Evolutionary conservation across 2,888 invertebrate species (phyloP).

Genomic region (Endomychus coccineus): DNA sequence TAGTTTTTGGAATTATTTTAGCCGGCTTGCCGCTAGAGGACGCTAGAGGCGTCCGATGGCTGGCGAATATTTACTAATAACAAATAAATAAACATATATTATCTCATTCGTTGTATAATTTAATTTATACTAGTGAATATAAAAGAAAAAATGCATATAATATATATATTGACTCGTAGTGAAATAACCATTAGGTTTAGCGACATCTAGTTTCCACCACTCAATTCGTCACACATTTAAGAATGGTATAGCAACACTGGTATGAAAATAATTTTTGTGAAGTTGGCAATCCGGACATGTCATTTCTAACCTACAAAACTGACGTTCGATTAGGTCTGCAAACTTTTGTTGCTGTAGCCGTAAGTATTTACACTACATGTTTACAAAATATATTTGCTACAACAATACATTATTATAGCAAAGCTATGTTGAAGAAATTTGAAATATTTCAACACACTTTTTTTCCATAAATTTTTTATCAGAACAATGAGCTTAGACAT

Average conservation of each 20-base stretch:
- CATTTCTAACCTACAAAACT: constrained; percentile 9
- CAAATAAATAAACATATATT: too few relatives aligned
- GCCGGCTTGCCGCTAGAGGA: too few relatives aligned
- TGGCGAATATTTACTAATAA: too few relatives aligned
- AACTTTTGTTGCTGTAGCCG: constrained; percentile 10
- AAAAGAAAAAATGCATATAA: too few relatives aligned
- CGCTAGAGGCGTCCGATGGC: too few relatives aligned
- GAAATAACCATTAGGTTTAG: too few relatives aligned
- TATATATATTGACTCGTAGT: constrained; percentile 7
- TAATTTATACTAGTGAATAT: too few relatives aligned
- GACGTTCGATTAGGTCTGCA: constrained; percentile 9
- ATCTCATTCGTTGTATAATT: too few relatives aligned
- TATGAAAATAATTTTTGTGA: constrained; percentile 5
- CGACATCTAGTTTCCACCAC: too few relatives aligned
- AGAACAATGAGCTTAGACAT: constrained; percentile 9
- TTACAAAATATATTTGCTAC: constrained; percentile 10
- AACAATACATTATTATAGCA: constrained; percentile 8
- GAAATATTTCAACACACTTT: constrained; percentile 8
- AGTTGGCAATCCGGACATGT: constrained; percentile 9
- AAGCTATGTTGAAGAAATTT: constrained; percentile 9
- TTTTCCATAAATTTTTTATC: constrained; percentile 9
- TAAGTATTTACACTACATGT: constrained; percentile 8
- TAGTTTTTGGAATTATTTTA: too few relatives aligned
- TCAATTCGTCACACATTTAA: constrained; percentile 10
- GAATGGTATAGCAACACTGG: constrained; percentile 8